Conservation (phyloP, 2,888 invertebrate species). For the Podabrus alpinus region DNA sequence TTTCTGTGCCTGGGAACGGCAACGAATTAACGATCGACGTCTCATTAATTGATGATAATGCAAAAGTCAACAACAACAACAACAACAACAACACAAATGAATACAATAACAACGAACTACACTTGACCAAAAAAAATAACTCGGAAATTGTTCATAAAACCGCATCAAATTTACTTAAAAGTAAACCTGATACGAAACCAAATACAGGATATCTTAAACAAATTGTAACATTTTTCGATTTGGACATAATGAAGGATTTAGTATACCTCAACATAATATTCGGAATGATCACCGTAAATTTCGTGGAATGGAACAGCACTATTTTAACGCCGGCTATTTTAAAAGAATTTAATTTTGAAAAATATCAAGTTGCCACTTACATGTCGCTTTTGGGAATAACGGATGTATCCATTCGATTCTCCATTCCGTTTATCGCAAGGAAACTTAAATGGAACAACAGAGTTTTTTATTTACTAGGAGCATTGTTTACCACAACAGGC, state of each 20-base stretch:
- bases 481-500: conserved; percentile 68
- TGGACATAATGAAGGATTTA: conserved; percentile 70
- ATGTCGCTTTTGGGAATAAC: conserved; percentile 72
- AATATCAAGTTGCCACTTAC: conserved; percentile 66
- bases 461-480: conserved; percentile 71
- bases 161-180: conserved; percentile 60
- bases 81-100: background rate
- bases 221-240: conserved; percentile 68
- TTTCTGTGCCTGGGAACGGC: background rate
- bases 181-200: conserved; percentile 67
- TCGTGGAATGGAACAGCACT: conserved; percentile 74
- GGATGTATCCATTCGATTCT: conserved; percentile 68
- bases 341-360: conserved; percentile 67
- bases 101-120: background rate
- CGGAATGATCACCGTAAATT: conserved; percentile 72
- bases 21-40: background rate
- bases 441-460: conserved; percentile 73
- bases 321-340: conserved; percentile 74
- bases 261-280: conserved; percentile 72
- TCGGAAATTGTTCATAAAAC: background rate
- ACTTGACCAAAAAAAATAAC: background rate
- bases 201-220: conserved; percentile 65
- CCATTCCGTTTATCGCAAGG: conserved; percentile 70
- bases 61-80: background rate
- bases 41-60: background rate